A percentile compares a stretch with the other conserved stretches of the same genome.
Evolutionary conservation across 2,113 vertebrate genomes (phyloP).

Genomic region (Mustela nigripes): DNA sequence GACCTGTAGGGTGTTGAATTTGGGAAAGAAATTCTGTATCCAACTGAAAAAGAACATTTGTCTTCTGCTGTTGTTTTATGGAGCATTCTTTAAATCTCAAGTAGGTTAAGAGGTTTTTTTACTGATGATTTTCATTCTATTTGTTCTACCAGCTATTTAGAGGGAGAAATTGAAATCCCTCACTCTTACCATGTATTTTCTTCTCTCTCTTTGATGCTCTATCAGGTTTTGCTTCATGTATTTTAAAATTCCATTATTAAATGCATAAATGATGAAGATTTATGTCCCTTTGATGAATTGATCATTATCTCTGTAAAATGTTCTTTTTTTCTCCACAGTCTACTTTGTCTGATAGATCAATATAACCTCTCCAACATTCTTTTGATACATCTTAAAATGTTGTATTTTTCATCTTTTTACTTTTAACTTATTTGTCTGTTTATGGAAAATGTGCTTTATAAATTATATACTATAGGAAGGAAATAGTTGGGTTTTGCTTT

Average conservation of each 20-base stretch:
- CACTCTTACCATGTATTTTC: not conserved
- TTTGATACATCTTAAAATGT: not conserved
- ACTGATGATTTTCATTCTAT: not conserved
- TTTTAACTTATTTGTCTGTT: not conserved
- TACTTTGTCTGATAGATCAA: not conserved
- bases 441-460: not conserved
- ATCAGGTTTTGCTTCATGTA: not conserved
- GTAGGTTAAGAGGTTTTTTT: not conserved
- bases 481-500: not conserved
- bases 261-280: not conserved
- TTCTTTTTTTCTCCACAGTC: not conserved
- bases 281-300: not conserved
- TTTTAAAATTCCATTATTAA: not conserved
- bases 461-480: not conserved
- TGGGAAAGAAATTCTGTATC: not conserved
- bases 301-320: not conserved
- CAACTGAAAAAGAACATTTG: not conserved
- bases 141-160: not conserved
- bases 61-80: not conserved
- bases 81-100: not conserved
- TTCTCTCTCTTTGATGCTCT: not conserved
- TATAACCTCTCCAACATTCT: not conserved
- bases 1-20: not conserved
- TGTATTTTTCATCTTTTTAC: not conserved
- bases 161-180: not conserved